phyloP scores from a whole-genome alignment of 2,888 invertebrate species.

The Thecophora atra region DNA sequence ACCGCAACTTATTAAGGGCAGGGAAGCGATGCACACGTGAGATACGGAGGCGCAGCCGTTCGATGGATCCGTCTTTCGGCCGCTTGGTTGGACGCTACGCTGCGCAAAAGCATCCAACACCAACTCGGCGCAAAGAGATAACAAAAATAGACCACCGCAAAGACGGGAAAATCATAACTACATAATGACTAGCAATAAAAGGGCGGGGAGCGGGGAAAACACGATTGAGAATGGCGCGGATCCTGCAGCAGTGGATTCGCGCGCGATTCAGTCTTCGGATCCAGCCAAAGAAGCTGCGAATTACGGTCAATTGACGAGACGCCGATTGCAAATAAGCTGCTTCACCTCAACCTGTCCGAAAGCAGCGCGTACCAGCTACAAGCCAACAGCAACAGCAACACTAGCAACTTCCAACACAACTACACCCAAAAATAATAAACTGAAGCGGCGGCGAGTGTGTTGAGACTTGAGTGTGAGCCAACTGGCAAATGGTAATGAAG shows the following conservation, averaged over 20 bases:
- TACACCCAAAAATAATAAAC: constrained; percentile 25
- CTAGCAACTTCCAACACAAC: neutral
- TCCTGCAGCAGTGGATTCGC: constrained; percentile 1
- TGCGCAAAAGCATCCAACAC: too few species aligned
- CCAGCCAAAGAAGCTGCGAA: constrained; percentile 18
- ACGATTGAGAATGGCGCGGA: neutral
- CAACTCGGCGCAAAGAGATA: neutral
- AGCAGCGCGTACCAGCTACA: neutral
- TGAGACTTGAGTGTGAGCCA: neutral
- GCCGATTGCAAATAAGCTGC: constrained; percentile 34
- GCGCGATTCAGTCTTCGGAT: neutral
- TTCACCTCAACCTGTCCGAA: constrained; percentile 18
- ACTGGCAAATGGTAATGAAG: constrained; percentile 45
- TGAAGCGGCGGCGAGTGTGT: constrained; percentile 7
- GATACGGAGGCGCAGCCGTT: neutral
- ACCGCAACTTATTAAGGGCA: constrained; percentile 18
- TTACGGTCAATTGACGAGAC: constrained; percentile 33
- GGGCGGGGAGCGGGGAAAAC: neutral
- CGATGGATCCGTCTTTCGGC: neutral
- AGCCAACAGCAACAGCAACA: constrained; percentile 3
- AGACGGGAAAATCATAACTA: constrained; percentile 12
- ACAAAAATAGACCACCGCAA: neutral
- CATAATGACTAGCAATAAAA: constrained; percentile 25
- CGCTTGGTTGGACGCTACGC: neutral
- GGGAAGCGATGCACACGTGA: constrained; percentile 17